Conservation (phyloP, 2,113 vertebrate species). For the Stictonetta naevosa region DNA sequence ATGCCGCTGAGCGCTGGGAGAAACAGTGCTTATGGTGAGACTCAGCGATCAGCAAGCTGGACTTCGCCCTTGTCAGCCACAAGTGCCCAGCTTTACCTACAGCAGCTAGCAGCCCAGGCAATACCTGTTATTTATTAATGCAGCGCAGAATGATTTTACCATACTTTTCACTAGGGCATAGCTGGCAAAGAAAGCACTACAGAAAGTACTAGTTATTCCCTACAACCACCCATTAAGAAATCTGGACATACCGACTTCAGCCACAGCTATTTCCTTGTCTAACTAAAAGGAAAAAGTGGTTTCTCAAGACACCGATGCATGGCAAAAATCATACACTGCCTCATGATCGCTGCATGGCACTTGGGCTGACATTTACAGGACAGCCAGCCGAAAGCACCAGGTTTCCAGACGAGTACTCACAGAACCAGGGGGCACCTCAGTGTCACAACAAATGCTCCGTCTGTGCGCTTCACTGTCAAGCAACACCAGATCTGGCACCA, state of each 20-base stretch:
- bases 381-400: neutral
- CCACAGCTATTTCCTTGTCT: neutral
- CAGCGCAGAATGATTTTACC: fast-evolving
- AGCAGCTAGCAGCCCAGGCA: neutral
- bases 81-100: neutral
- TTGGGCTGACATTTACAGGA: fast-evolving
- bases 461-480: fast-evolving
- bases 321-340: neutral
- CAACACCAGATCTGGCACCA: fast-evolving
- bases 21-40: neutral
- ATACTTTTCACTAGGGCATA: fast-evolving
- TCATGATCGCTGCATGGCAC: neutral
- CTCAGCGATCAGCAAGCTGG: fast-evolving
- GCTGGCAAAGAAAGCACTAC: neutral
- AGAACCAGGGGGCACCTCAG: fast-evolving
- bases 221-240: neutral
- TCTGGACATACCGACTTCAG: neutral
- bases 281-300: neutral
- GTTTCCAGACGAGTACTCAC: neutral
- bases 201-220: neutral
- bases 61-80: neutral
- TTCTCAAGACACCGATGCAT: neutral
- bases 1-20: fast-evolving
- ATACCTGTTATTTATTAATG: fast-evolving
- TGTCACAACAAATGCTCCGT: neutral